Percentiles rank a stretch among this genome's conserved stretches.
Conservation (phyloP, 2,113 vertebrate genomes). For the Hippolais icterina region DNA sequence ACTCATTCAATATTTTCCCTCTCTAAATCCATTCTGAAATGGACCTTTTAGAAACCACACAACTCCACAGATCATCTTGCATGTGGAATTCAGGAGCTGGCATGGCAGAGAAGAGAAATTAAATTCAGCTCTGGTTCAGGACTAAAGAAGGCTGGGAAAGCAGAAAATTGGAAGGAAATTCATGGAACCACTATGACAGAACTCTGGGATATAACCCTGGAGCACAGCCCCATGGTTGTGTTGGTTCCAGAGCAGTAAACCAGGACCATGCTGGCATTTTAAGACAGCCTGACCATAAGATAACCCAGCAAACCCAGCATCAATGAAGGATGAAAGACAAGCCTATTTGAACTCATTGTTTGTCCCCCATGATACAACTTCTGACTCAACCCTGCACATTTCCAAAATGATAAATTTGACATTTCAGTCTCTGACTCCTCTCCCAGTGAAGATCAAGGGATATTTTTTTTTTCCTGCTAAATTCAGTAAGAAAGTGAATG, state of each 20-base stretch:
- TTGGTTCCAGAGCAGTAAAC: not conserved
- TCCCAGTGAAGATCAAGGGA: not conserved
- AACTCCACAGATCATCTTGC: not conserved
- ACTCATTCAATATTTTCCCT: not conserved
- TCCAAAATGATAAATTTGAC: not conserved
- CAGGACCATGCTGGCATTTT: not conserved
- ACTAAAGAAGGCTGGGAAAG: not conserved
- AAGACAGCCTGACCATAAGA: not conserved
- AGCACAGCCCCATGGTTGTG: not conserved
- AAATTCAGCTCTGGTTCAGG: not conserved
- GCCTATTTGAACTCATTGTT: not conserved
- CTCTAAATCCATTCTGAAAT: not conserved
- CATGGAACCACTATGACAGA: not conserved
- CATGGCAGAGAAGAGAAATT: not conserved
- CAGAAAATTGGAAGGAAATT: not conserved
- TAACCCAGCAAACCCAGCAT: not conserved
- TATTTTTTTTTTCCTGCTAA: not conserved
- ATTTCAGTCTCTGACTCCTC: not conserved
- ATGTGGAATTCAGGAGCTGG: not conserved
- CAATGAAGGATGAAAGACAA: not conserved
- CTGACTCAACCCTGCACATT: not conserved
- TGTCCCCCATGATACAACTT: not conserved
- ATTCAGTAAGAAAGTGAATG: not conserved
- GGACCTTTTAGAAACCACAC: not conserved
- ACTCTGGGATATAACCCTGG: not conserved